Conservation (phyloP, 2,797 vertebrate species). For the Crenichthys baileyi region DNA sequence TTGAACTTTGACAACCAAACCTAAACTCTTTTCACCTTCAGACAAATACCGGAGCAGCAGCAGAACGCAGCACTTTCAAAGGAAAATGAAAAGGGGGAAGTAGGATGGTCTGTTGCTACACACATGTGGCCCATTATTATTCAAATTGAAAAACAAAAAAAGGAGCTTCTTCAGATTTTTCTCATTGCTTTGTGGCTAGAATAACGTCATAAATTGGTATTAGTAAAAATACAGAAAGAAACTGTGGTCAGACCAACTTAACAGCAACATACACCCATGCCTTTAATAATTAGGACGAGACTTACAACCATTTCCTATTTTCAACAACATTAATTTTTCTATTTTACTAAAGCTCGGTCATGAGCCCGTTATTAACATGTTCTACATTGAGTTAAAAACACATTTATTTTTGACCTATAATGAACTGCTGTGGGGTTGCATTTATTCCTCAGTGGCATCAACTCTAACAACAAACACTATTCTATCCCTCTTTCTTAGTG, state of each 20-base stretch:
- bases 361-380: no score
- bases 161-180: not conserved
- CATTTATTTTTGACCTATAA: no score
- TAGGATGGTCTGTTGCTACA: not conserved
- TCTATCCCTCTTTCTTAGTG: no score
- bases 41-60: conserved; percentile 19
- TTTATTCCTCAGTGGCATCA: no score
- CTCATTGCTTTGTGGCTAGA: not conserved
- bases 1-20: not conserved
- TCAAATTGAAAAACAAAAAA: not conserved
- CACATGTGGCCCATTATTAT: not conserved
- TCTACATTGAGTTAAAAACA: no score
- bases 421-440: no score
- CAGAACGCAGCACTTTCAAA: conserved; percentile 23
- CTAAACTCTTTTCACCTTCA: conserved; percentile 1
- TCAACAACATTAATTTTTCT: no score
- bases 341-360: no score
- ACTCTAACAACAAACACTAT: no score
- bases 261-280: not conserved
- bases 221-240: not conserved
- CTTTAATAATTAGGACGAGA: not conserved
- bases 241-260: not conserved
- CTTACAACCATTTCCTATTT: no score
- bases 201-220: not conserved
- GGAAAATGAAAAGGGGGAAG: conserved; percentile 3